phyloP scores from a whole-genome alignment of 2,888 invertebrate genomes.

The Smittia sp. region DNA sequence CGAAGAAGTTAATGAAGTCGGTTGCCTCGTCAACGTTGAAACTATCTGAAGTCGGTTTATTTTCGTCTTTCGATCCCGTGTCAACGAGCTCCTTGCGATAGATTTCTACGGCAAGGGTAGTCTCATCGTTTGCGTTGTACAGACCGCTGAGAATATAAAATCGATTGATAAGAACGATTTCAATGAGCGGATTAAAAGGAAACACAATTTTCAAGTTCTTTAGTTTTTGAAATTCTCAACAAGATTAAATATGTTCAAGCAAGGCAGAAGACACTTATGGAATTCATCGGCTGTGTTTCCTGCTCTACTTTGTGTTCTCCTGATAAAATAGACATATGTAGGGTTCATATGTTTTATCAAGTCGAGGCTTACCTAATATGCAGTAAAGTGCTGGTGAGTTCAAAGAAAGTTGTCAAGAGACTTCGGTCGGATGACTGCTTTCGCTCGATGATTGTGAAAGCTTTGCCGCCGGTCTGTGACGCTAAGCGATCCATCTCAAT shows the following conservation, averaged over 20 bases:
- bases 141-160: too few species aligned
- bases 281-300: too few species aligned
- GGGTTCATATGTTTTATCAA: too few species aligned
- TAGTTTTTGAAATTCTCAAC: too few species aligned
- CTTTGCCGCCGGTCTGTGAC: constrained; percentile 52
- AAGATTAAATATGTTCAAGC: too few species aligned
- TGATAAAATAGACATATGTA: too few species aligned
- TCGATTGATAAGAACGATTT: too few species aligned
- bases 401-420: constrained; percentile 57
- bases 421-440: constrained; percentile 57
- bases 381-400: constrained; percentile 55
- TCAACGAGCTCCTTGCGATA: constrained; percentile 45
- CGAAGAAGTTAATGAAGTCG: constrained; percentile 56
- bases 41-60: background rate
- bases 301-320: too few species aligned
- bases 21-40: constrained; percentile 53
- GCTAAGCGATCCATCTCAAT: constrained; percentile 55
- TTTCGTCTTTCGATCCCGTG: constrained; percentile 1
- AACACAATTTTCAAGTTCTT: too few species aligned
- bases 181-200: too few species aligned
- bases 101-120: constrained; percentile 55
- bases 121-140: constrained; percentile 54
- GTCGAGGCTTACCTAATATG: constrained; percentile 47
- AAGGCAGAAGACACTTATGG: too few species aligned
- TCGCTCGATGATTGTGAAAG: constrained; percentile 57